These are phyloP conservation scores for Scolanthus callimorphus DNA, from an alignment of 92 coral and sea anemone species.

Conservation along the genomic window DNA sequence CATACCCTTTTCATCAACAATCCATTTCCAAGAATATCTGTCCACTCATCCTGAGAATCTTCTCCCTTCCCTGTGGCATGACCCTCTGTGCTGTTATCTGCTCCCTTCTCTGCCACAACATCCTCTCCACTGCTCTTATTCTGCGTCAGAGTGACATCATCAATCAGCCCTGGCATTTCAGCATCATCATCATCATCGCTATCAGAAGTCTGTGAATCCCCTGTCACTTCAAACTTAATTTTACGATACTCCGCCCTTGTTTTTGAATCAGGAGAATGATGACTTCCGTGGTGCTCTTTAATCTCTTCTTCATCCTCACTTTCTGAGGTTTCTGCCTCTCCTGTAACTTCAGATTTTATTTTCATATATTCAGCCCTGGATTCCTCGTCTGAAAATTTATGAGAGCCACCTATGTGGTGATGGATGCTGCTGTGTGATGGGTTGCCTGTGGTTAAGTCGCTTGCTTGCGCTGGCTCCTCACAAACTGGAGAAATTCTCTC, in stretches of 20 bases:
- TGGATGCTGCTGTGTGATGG: no score
- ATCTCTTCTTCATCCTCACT: slow-evolving; percentile 44
- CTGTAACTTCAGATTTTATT: slow-evolving; percentile 47
- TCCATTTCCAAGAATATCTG: slow-evolving; percentile 92
- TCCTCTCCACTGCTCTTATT: neutral
- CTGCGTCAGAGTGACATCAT: neutral
- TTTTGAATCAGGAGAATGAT: slow-evolving; percentile 66
- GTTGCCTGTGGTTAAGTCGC: neutral
- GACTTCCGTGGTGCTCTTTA: slow-evolving; percentile 55
- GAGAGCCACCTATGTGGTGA: slow-evolving; percentile 33
- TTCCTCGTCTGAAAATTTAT: slow-evolving; percentile 46
- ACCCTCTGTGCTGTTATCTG: slow-evolving; percentile 4
- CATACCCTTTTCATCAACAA: slow-evolving; percentile 80
- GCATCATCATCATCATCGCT: slow-evolving; percentile 59
- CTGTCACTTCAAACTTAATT: slow-evolving; percentile 69
- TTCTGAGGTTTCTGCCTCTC: slow-evolving; percentile 39
- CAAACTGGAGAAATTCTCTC: no score
- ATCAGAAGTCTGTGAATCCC: slow-evolving; percentile 69
- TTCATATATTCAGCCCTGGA: slow-evolving; percentile 56
- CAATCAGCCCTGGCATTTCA: slow-evolving; percentile 16
- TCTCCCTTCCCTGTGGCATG: no score
- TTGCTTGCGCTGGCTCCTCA: no score
- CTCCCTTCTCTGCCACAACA: neutral
- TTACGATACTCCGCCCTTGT: slow-evolving; percentile 73
- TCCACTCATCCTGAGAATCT: slow-evolving; percentile 53